These are phyloP conservation scores for Euborellia annulipes DNA, from an alignment of 1,140 invertebrate genomes.

Conservation along the genomic window DNA sequence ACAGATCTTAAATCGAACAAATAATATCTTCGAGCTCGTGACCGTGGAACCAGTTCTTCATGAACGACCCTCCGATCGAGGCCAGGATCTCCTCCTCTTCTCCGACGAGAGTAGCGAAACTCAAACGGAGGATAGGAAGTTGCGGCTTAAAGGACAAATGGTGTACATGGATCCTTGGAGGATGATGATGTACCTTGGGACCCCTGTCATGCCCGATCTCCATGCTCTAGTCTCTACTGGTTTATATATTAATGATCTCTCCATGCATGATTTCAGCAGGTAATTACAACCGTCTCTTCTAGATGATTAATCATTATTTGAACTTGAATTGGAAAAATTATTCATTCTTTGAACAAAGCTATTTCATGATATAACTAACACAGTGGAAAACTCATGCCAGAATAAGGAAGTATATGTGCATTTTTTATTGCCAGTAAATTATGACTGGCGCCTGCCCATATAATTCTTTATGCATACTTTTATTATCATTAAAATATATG, in stretches of 20 bases:
- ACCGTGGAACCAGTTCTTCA: slow-evolving; percentile 66
- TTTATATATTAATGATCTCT: slow-evolving; percentile 91
- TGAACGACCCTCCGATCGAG: slow-evolving; percentile 37
- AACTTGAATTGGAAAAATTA: too few species aligned
- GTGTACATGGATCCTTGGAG: slow-evolving; percentile 96
- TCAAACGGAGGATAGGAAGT: slow-evolving; percentile 43
- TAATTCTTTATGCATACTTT: too few species aligned
- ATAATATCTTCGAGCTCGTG: slow-evolving; percentile 91
- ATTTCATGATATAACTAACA: too few species aligned
- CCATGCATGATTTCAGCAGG: slow-evolving; percentile 95
- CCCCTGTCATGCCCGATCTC: slow-evolving; percentile 87
- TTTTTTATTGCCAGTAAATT: too few species aligned
- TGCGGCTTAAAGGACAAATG: slow-evolving; percentile 89
- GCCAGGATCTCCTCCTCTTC: slow-evolving; percentile 30
- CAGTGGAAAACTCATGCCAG: too few species aligned
- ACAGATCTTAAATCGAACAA: slow-evolving; percentile 83
- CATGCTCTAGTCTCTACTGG: slow-evolving; percentile 76
- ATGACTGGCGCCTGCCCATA: too few species aligned
- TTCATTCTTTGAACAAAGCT: too few species aligned
- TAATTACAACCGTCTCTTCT: too few species aligned
- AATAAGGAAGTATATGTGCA: too few species aligned
- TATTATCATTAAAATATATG: too few species aligned
- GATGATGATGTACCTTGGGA: slow-evolving; percentile 91
- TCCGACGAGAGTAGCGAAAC: slow-evolving; percentile 44
- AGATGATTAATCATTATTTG: too few species aligned